Evolutionary conservation across 2,888 invertebrate genomes (phyloP).

Genomic region (Torymus aiolomorphi): DNA sequence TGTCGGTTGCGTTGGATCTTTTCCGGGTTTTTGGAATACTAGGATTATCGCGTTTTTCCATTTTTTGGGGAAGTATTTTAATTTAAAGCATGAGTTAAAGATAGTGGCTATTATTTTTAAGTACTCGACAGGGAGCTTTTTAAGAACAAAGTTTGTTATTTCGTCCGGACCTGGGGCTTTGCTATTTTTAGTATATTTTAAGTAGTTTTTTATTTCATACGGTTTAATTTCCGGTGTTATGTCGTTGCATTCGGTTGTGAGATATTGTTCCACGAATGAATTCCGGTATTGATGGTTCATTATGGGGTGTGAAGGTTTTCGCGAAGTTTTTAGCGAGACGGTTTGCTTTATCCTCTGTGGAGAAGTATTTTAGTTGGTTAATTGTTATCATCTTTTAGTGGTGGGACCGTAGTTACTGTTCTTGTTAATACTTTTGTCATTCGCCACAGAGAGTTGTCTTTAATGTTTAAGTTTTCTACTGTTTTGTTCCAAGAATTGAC

Average conservation of each 20-base stretch:
- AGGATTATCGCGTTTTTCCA: not conserved
- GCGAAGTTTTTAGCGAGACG: not conserved
- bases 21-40: not conserved
- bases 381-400: constrained; percentile 13
- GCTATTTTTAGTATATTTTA: not conserved
- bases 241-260: not conserved
- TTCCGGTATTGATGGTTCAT: not conserved
- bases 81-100: no score
- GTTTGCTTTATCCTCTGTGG: constrained; percentile 8
- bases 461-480: no score
- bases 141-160: not conserved
- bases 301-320: not conserved
- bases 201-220: not conserved
- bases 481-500: no score
- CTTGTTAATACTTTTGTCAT: not conserved
- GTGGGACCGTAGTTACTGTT: not conserved
- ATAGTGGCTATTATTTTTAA: not conserved
- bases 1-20: not conserved
- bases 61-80: not conserved
- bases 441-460: no score
- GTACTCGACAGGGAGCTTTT: not conserved
- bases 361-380: not conserved
- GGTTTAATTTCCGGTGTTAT: no score
- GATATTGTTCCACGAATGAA: not conserved
- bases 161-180: constrained; percentile 9